A percentile compares a stretch with the other conserved stretches of the same genome.
phyloP scores from a whole-genome alignment of 2,797 vertebrate species.

The Chaetophractus vellerosus region DNA sequence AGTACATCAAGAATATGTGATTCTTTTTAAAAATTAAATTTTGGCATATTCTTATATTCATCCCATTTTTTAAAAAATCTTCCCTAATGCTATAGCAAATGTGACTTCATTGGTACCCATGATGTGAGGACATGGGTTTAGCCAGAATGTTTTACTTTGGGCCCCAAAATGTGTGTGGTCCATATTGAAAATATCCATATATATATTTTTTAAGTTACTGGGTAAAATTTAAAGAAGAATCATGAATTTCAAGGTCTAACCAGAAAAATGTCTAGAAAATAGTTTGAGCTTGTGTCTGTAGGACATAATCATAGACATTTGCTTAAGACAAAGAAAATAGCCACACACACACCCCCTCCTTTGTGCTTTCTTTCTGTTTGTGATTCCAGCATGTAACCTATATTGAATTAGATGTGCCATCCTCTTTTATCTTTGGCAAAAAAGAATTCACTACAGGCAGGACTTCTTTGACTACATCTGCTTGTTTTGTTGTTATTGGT shows the following conservation, averaged over 20 bases:
- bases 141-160: background rate
- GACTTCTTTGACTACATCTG: conserved; percentile 56
- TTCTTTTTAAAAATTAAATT: conserved; percentile 33
- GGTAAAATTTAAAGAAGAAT: conserved; percentile 15
- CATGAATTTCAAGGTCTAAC: background rate
- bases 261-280: conserved; percentile 36
- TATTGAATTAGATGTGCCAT: conserved; percentile 5
- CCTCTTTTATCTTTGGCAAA: background rate
- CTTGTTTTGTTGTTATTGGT: conserved; percentile 67
- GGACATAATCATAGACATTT: background rate
- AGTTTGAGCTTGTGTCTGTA: background rate
- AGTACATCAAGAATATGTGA: background rate
- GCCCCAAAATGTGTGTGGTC: background rate
- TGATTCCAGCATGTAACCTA: background rate
- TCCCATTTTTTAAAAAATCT: background rate
- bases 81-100: background rate
- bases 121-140: background rate
- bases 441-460: background rate
- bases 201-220: conserved; percentile 22
- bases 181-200: background rate
- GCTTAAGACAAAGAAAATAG: background rate
- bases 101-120: background rate
- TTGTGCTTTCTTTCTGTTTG: background rate
- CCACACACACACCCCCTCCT: background rate
- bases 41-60: background rate